These are phyloP conservation scores for Julus scanicus DNA, from an alignment of 2,888 invertebrate species.

Conservation along the genomic window DNA sequence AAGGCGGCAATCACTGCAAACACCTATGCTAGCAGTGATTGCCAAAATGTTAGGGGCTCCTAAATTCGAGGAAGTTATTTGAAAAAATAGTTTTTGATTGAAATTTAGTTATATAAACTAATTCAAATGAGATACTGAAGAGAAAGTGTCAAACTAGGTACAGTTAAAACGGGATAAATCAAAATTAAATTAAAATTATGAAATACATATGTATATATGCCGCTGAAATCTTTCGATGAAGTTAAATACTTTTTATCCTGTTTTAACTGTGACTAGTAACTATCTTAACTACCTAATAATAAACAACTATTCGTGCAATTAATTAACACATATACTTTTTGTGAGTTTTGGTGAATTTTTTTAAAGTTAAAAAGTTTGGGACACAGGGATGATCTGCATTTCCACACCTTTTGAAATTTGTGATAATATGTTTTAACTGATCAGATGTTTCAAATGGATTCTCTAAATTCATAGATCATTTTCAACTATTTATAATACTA, in stretches of 20 bases:
- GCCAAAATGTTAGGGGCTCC: no score
- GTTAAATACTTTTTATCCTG: neutral
- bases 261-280: neutral
- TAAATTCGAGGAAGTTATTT: no score
- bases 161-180: neutral
- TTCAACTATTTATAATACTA: no score
- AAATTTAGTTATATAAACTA: no score
- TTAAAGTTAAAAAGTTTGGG: neutral
- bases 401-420: neutral
- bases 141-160: neutral
- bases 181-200: no score
- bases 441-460: no score
- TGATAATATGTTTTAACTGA: neutral
- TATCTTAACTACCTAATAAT: neutral
- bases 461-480: no score
- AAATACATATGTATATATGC: no score
- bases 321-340: slow-evolving; percentile 25
- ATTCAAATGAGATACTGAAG: neutral
- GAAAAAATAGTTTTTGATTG: no score
- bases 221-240: neutral
- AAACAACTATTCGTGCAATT: slow-evolving; percentile 7
- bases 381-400: neutral
- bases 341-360: slow-evolving; percentile 44
- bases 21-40: neutral
- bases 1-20: neutral